phyloP scores from a whole-genome alignment of 2,888 invertebrate species.

The Harpalus rubripes region DNA sequence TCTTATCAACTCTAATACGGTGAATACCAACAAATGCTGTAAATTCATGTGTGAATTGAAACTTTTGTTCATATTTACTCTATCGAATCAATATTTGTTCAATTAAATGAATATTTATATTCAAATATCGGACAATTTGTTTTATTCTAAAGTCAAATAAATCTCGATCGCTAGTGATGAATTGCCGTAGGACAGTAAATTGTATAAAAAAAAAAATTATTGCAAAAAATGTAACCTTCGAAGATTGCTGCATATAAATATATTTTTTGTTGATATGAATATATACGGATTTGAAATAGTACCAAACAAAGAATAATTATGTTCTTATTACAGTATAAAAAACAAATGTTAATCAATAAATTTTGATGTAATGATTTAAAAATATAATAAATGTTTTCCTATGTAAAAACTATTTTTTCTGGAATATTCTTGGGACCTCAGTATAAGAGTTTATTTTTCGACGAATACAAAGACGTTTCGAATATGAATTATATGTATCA shows the following conservation, averaged over 20 bases:
- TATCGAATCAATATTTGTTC: neutral
- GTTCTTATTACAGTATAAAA: neutral
- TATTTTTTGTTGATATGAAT: neutral
- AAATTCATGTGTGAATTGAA: slow-evolving; percentile 1
- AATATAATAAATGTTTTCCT: neutral
- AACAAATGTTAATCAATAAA: neutral
- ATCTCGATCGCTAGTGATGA: neutral
- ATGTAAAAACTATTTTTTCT: too few species aligned
- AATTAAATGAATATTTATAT: neutral
- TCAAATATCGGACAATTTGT: slow-evolving; percentile 17
- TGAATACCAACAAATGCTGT: neutral
- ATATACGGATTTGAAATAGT: neutral
- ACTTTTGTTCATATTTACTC: neutral
- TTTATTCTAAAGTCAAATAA: neutral
- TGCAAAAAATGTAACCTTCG: neutral
- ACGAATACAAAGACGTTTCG: too few species aligned
- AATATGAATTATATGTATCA: too few species aligned
- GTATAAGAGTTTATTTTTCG: too few species aligned
- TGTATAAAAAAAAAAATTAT: neutral
- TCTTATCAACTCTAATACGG: neutral
- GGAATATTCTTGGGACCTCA: too few species aligned
- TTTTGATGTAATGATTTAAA: neutral
- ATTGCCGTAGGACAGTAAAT: neutral
- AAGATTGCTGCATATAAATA: neutral
- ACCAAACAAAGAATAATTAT: slow-evolving; percentile 7